Conservation (phyloP, 2,888 invertebrate genomes). For the Oscheius sp. region DNA sequence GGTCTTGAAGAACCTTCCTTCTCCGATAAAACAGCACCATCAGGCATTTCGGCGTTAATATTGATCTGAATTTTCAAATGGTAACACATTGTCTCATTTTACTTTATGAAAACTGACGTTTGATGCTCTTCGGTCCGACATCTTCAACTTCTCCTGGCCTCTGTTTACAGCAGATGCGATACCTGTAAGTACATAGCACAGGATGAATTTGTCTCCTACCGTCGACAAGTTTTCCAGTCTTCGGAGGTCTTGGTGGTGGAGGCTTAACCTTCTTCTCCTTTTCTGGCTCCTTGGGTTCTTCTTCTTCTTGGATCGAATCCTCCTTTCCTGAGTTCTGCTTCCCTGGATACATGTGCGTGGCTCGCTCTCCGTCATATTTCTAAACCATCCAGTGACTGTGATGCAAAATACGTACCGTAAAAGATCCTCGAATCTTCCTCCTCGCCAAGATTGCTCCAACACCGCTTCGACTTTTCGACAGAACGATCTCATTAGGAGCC, state of each 20-base stretch:
- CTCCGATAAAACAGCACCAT: constrained; percentile 5
- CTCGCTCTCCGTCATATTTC: constrained; percentile 54
- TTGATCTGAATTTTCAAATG: constrained; percentile 18
- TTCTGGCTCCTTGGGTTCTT: constrained; percentile 25
- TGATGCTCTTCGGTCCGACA: constrained; percentile 50
- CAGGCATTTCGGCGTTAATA: constrained; percentile 13
- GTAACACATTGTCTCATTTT: neutral
- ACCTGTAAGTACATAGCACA: constrained; percentile 35
- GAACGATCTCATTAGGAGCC: constrained; percentile 43
- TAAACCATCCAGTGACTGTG: neutral
- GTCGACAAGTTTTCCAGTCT: constrained; percentile 16
- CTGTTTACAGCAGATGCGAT: constrained; percentile 45
- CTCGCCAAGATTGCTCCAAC: constrained; percentile 38
- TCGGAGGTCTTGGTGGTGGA: constrained; percentile 32
- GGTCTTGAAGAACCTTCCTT: constrained; percentile 21
- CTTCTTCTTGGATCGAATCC: constrained; percentile 23
- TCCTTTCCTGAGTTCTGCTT: constrained; percentile 6
- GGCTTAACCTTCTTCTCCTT: constrained; percentile 3
- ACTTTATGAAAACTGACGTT: constrained; percentile 51
- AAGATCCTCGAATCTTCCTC: constrained; percentile 49
- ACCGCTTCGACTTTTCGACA: constrained; percentile 50
- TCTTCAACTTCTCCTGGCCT: constrained; percentile 44
- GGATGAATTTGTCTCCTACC: neutral
- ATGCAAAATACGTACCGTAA: constrained; percentile 38
- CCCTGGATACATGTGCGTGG: constrained; percentile 47